Base-by-base conservation (phyloP, 2,113 vertebrate species). In the Talpa occidentalis region DNA sequence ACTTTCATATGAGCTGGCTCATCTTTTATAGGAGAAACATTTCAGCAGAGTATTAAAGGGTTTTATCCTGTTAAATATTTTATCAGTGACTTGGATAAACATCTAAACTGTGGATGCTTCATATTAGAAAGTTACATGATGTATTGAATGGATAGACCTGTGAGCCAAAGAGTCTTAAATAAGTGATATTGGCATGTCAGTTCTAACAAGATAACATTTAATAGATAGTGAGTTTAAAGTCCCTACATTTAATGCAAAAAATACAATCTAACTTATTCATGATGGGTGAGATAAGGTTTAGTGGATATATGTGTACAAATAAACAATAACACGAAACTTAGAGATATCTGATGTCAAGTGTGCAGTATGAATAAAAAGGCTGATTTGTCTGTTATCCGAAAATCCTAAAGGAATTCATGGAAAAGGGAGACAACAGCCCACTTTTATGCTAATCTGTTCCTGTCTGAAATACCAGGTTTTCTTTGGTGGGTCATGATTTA, bases 81-180 rank as follows among this genome's bases (percentile, higher is more conserved):
- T 88, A 82, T 93, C 56, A 32, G 47, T 67, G 85, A 88, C 81
- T 88, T 64, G 59, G 62, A 86, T 84, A 85, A 95, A 66, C 44
- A 82, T 44, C 15, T 0, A 62, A 37, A 32, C n/a, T 79, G 54
- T 64, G 24, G 5, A 49, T 92, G 28, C 32, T 91, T 74, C 35
- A 40, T 12, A 54, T 19, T n/a, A 77, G 66, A 59, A 92, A 90
- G 37, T 24, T 60, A 47, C 12, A 40, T 16, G 76, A 60, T 52
- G 28, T 64, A 56, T 91, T 88, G 42, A 88, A 86, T 44, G 40
- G n/a, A 66, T 86, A 77, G 72, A 87, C 44, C 15, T 54, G 70
- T 17, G 32, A 87, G 69, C 42, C 76, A 94, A 69, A 86, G 59
- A 82, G 49, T 88, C 77, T 95, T 92, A 92, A 81, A 47, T 91